phyloP scores from a whole-genome alignment of 2,888 invertebrate genomes.

The Nemapogon koenigi region DNA sequence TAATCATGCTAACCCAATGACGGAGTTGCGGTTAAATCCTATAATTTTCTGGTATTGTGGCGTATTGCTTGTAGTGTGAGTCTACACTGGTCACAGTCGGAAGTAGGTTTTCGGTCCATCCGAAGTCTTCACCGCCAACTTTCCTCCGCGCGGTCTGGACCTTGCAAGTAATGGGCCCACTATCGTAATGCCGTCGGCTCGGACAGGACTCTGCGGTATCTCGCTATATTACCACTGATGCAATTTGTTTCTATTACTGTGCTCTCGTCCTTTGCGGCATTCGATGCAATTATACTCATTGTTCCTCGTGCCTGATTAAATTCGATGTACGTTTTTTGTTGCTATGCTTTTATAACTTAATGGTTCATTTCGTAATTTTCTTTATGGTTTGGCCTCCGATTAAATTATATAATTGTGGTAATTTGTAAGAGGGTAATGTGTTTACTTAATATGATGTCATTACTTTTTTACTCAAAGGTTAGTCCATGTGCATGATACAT shows the following conservation, averaged over 20 bases:
- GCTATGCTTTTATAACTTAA: conserved; percentile 34
- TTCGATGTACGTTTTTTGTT: conserved; percentile 24
- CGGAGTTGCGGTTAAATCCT: conserved; percentile 44
- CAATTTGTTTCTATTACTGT: conserved; percentile 47
- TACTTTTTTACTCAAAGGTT: no score
- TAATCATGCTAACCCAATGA: conserved; percentile 55
- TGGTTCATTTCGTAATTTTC: conserved; percentile 23
- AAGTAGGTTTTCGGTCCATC: conserved; percentile 55
- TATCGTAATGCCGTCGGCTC: not conserved
- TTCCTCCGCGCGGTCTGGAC: conserved; percentile 24
- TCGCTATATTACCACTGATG: conserved; percentile 18
- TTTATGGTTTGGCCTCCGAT: conserved; percentile 13
- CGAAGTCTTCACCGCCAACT: conserved; percentile 27
- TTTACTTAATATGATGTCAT: conserved; percentile 14
- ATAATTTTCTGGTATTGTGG: conserved; percentile 40
- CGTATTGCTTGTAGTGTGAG: conserved; percentile 37
- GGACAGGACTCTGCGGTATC: conserved; percentile 9
- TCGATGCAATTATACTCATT: conserved; percentile 38
- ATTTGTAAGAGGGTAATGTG: conserved; percentile 11
- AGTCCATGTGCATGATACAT: no score
- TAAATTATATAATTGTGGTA: conserved; percentile 11
- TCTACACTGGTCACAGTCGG: conserved; percentile 30
- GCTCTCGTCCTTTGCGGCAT: conserved; percentile 36
- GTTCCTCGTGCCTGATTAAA: conserved; percentile 32
- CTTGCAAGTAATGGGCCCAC: not conserved